Evolutionary conservation across 2,888 invertebrate genomes (phyloP).

Genomic region (Torymus texanus): DNA sequence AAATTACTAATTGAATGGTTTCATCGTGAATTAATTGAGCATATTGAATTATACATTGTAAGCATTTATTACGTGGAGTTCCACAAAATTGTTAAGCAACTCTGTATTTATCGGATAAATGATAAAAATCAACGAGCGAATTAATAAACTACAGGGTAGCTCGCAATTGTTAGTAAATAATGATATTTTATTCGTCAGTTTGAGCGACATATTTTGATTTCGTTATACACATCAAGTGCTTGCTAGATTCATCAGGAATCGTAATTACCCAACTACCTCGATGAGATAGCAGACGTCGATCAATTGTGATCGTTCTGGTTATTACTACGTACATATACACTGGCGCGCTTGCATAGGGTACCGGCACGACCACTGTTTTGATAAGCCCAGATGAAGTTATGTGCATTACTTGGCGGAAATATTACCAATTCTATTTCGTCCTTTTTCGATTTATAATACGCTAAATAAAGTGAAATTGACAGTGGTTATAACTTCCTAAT

Average conservation of each 20-base stretch:
- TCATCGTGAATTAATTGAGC: conserved; percentile 42
- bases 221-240: conserved; percentile 20
- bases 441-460: too few species aligned
- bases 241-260: conserved; percentile 42
- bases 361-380: conserved; percentile 27
- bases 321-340: conserved; percentile 29
- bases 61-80: conserved; percentile 35
- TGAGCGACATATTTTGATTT: conserved; percentile 32
- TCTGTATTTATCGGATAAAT: conserved; percentile 34
- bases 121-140: conserved; percentile 35
- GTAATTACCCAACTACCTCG: conserved; percentile 49
- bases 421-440: too few species aligned
- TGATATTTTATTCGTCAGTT: conserved; percentile 17
- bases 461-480: too few species aligned
- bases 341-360: not conserved
- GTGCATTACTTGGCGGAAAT: not conserved
- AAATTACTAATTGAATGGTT: conserved; percentile 13
- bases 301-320: conserved; percentile 50
- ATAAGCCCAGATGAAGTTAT: conserved; percentile 45
- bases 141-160: conserved; percentile 36
- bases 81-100: conserved; percentile 9
- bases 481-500: too few species aligned
- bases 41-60: conserved; percentile 43
- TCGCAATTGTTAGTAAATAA: conserved; percentile 35
- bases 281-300: conserved; percentile 50